Percentiles rank a stretch among this genome's conserved stretches.
These are phyloP conservation scores for Triplophysa yarkandensis DNA, from an alignment of 2,797 vertebrate species.

Conservation along the genomic window DNA sequence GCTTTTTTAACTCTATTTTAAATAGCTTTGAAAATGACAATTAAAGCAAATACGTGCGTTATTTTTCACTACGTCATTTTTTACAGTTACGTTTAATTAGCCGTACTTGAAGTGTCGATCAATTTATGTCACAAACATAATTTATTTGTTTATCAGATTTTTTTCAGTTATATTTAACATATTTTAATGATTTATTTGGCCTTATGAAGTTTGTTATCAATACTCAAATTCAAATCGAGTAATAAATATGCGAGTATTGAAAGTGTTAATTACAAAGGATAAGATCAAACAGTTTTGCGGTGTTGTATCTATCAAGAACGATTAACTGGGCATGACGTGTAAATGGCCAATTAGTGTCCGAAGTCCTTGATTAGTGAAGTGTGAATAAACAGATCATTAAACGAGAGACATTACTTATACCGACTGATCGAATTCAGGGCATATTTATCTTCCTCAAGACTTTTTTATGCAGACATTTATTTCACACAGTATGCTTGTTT, in stretches of 20 bases:
- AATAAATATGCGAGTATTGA: not conserved
- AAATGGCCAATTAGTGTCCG: conserved; percentile 44
- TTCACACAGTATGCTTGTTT: too few species aligned
- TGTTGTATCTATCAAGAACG: conserved; percentile 10
- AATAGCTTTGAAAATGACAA: too few species aligned
- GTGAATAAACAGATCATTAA: conserved; percentile 44
- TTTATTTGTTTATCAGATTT: too few species aligned
- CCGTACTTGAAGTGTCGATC: too few species aligned
- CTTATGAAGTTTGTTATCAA: not conserved
- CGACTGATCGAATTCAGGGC: not conserved
- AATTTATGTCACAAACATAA: too few species aligned
- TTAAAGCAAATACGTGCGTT: too few species aligned
- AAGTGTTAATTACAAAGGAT: conserved; percentile 2
- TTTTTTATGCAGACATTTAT: too few species aligned
- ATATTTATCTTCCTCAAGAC: not conserved
- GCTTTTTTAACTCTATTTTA: too few species aligned
- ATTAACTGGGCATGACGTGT: conserved; percentile 41
- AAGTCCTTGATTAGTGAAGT: conserved; percentile 52
- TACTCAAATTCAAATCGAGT: not conserved
- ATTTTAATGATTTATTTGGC: not conserved
- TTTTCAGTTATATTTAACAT: too few species aligned
- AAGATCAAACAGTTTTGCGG: conserved; percentile 34
- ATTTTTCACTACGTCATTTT: too few species aligned
- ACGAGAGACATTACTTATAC: conserved; percentile 15
- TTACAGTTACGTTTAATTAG: too few species aligned